phyloP scores from a whole-genome alignment of 2,888 invertebrate genomes.

The Amphipoea lucens region DNA sequence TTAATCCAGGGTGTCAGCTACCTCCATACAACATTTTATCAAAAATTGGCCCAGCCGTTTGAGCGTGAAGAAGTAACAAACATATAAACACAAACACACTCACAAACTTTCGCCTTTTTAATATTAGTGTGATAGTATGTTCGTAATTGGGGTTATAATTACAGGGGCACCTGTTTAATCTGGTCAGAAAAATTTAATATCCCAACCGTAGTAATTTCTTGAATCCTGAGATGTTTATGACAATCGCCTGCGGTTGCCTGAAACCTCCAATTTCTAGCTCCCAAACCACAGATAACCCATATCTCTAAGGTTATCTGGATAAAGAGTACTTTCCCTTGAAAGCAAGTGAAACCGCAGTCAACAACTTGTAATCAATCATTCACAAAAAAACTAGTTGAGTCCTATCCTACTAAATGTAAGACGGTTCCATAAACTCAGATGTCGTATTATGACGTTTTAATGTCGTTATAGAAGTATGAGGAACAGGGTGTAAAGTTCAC shows the following conservation, averaged over 20 bases:
- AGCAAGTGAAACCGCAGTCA: not conserved
- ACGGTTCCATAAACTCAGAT: no score
- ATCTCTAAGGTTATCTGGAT: no score
- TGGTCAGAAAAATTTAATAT: not conserved
- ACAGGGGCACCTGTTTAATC: not conserved
- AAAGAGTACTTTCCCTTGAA: not conserved
- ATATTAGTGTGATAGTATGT: not conserved
- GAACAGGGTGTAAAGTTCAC: no score
- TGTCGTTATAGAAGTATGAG: no score
- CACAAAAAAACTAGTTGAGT: not conserved
- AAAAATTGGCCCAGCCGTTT: no score
- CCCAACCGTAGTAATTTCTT: not conserved
- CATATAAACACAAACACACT: no score
- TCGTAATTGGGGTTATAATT: not conserved
- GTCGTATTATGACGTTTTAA: no score
- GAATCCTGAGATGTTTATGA: not conserved
- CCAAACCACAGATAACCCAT: not conserved
- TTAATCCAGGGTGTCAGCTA: no score
- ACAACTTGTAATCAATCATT: not conserved
- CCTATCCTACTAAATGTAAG: not conserved
- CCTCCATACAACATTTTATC: no score
- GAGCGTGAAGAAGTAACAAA: no score
- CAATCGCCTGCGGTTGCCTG: not conserved
- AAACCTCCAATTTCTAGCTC: not conserved
- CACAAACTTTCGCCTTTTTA: no score